Conservation (phyloP, 2,797 vertebrate genomes). For the Muscicapa comitata region DNA sequence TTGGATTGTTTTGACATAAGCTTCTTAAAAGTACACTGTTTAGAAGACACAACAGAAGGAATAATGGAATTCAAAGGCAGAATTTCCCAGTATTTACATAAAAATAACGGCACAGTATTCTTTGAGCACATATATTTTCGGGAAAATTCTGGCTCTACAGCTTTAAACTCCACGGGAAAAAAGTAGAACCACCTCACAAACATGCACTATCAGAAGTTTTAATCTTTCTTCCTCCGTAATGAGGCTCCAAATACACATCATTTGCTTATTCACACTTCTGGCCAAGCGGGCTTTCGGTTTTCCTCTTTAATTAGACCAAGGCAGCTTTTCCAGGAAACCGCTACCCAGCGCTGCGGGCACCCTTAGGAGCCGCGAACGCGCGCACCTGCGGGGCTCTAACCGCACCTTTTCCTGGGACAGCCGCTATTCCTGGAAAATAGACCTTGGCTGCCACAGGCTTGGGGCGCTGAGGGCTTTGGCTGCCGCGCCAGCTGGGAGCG, state of each 20-base stretch:
- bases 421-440: accelerated
- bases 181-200: neutral
- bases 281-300: neutral
- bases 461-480: neutral
- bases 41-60: neutral
- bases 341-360: accelerated
- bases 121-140: accelerated
- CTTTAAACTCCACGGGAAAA: neutral
- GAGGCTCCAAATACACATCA: neutral
- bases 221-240: neutral
- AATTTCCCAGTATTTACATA: neutral
- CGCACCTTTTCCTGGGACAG: accelerated
- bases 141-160: neutral
- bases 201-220: neutral
- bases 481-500: accelerated
- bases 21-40: neutral
- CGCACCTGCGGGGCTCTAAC: accelerated
- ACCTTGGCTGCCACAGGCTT: accelerated
- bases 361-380: no score
- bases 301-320: neutral
- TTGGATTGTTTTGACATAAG: neutral
- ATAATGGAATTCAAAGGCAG: neutral
- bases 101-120: neutral
- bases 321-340: neutral
- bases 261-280: neutral